Base-by-base conservation (phyloP, 1,140 invertebrate genomes). In the Heterodera schachtii region DNA sequence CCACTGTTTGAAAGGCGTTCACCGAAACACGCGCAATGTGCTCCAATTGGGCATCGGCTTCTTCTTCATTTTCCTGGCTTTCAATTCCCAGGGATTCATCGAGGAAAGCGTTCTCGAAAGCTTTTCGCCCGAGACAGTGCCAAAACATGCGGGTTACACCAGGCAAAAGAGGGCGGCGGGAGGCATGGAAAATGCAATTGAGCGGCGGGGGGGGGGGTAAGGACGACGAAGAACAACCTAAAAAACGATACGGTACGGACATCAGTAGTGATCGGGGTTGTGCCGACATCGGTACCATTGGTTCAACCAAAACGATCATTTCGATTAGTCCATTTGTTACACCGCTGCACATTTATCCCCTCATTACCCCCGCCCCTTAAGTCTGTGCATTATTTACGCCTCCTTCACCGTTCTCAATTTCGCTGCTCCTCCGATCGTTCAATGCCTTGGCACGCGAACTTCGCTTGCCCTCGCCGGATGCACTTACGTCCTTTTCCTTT, bases 1-100 rank as follows among this genome's bases (percentile, higher is more conserved):
- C 31, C 69, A 64, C 57, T 64, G 57, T 11, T 19, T 31, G 75
- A 44, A 82, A 49, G 47, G 75, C 47, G 3, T 97, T 92, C 98
- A 98, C 75, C 44, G 31, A 16, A 74, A 87, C 8, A 87, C 86
- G 3, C 46, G 75, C 43, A 87, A 87, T 85, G 86, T 87, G 16
- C 9, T 84, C 43, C 86, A 87, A 73, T 47, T 87, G 21, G 86
- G 84, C 43, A 69, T 87, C 31, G 86, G 84, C 19, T 87, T 87
- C 76, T 86, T 87, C 49, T 81, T 87, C 19, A 81, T 87, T 52
- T 87, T 87, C 47, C 83, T 84, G 19, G 86, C 84, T 19, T 87
- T 87, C 67, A 87, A 87, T 41, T 80, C 82, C 3, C 78, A 79
- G 47, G 79, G 82, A 21, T 87, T 88, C 46, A 86, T 87, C 75